These are phyloP conservation scores for Drosophila quadrilineata DNA, from an alignment of 1,140 invertebrate species.

Conservation along the genomic window DNA sequence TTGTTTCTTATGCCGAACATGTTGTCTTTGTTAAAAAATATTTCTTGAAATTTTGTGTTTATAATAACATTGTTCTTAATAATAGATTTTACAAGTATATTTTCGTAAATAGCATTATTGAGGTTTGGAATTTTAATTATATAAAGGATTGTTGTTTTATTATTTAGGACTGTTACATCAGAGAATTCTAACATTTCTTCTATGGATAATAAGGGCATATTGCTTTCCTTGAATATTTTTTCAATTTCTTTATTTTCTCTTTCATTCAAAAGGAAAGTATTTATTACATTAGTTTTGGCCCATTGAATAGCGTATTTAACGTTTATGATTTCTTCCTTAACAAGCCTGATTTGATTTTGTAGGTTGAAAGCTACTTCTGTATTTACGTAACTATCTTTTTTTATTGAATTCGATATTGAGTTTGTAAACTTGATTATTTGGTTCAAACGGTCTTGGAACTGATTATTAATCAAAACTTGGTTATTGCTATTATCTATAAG, in stretches of 20 bases:
- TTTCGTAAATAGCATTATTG: slow-evolving; percentile 3
- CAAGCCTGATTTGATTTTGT: slow-evolving; percentile 4
- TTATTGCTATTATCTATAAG: slow-evolving; percentile 2
- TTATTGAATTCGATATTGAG: not conserved
- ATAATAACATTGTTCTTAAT: slow-evolving; percentile 1
- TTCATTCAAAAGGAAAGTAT: slow-evolving; percentile 8
- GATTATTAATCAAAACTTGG: not conserved
- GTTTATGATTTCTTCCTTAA: slow-evolving; percentile 15
- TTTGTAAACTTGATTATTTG: not conserved
- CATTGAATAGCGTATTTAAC: slow-evolving; percentile 11
- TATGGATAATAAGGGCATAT: slow-evolving; percentile 6
- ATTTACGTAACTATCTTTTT: not conserved
- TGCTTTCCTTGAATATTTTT: slow-evolving; percentile 11
- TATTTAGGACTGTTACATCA: slow-evolving; percentile 7
- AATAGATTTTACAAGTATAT: not conserved
- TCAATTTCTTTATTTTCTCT: not conserved
- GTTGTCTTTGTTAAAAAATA: no score
- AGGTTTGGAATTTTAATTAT: slow-evolving; percentile 14
- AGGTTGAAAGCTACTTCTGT: not conserved
- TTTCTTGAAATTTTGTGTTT: slow-evolving; percentile 1
- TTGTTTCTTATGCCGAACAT: no score
- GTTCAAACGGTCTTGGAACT: not conserved
- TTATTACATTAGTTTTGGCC: slow-evolving; percentile 11
- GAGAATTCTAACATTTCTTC: slow-evolving; percentile 16
- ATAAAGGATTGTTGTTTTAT: slow-evolving; percentile 17